A percentile compares a stretch with the other conserved stretches of the same genome.
phyloP scores from a whole-genome alignment of 1,140 invertebrate genomes.

The Drosophila varians region DNA sequence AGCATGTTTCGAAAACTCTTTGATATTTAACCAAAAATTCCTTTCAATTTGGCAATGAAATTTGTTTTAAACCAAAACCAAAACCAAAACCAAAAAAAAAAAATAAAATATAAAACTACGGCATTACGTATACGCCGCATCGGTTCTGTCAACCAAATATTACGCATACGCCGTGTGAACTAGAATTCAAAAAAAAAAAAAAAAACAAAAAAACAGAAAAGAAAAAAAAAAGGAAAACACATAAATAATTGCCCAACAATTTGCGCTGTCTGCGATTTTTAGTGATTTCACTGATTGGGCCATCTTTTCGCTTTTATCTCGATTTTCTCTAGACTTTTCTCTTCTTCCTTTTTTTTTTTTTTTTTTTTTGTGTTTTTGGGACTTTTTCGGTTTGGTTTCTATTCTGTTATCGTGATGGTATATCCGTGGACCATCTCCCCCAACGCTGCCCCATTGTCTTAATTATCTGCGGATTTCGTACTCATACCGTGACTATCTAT shows the following conservation, averaged over 20 bases:
- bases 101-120: too few relatives aligned
- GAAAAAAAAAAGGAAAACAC: slow-evolving; percentile 14
- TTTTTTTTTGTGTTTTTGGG: background rate
- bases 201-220: background rate
- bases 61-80: background rate
- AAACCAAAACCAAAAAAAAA: too few relatives aligned
- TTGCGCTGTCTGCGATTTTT: slow-evolving; percentile 75
- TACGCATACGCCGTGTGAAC: slow-evolving; percentile 32
- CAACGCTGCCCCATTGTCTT: slow-evolving; percentile 56
- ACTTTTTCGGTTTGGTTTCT: background rate
- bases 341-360: background rate
- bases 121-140: slow-evolving; percentile 37
- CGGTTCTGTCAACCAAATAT: slow-evolving; percentile 18
- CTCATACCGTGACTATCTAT: slow-evolving; percentile 71
- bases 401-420: slow-evolving; percentile 23
- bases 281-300: slow-evolving; percentile 64
- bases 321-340: background rate
- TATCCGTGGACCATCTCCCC: slow-evolving; percentile 22
- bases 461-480: slow-evolving; percentile 65
- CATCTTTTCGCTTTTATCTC: slow-evolving; percentile 2
- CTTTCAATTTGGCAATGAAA: slow-evolving; percentile 4
- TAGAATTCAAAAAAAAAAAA: slow-evolving; percentile 6
- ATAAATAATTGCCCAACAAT: slow-evolving; percentile 80
- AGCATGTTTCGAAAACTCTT: slow-evolving; percentile 6
- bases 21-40: background rate